Evolutionary conservation across 1,140 invertebrate genomes (phyloP).

Genomic region (Pogonus chalceus): DNA sequence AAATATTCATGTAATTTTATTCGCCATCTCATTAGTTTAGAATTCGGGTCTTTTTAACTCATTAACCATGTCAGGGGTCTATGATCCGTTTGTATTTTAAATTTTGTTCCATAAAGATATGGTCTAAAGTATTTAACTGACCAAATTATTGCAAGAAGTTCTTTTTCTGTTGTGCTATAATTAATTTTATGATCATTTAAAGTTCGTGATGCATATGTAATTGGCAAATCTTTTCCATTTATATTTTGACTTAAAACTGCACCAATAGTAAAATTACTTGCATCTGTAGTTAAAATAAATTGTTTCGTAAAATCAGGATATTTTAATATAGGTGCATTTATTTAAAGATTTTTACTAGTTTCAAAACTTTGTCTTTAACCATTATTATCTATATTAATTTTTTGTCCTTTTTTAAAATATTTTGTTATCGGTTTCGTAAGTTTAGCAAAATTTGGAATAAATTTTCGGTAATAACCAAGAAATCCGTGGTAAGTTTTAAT

Average conservation of each 20-base stretch:
- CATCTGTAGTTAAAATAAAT: slow-evolving; percentile 23
- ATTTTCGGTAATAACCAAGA: no score
- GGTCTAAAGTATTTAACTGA: slow-evolving; percentile 1
- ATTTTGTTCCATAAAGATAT: neutral
- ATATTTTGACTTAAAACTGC: neutral
- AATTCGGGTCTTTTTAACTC: neutral
- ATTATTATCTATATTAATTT: neutral
- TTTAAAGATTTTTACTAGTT: slow-evolving; percentile 14
- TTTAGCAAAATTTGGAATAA: slow-evolving; percentile 13
- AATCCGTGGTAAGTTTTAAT: slow-evolving; percentile 22
- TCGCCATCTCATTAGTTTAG: slow-evolving; percentile 1
- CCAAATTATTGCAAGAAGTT: neutral
- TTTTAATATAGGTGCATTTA: slow-evolving; percentile 18
- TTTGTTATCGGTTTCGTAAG: slow-evolving; percentile 10
- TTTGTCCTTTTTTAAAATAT: slow-evolving; percentile 18
- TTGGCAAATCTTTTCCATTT: neutral
- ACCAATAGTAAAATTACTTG: slow-evolving; percentile 15
- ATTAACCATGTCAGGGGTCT: slow-evolving; percentile 1
- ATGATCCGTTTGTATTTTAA: slow-evolving; percentile 1
- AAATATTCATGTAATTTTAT: neutral
- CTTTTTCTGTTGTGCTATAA: slow-evolving; percentile 3
- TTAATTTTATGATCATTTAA: neutral
- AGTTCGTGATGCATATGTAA: no score
- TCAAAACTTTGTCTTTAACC: slow-evolving; percentile 18
- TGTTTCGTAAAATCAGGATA: slow-evolving; percentile 26